phyloP scores from a whole-genome alignment of 2,113 vertebrate species.

The Rissa tridactyla region DNA sequence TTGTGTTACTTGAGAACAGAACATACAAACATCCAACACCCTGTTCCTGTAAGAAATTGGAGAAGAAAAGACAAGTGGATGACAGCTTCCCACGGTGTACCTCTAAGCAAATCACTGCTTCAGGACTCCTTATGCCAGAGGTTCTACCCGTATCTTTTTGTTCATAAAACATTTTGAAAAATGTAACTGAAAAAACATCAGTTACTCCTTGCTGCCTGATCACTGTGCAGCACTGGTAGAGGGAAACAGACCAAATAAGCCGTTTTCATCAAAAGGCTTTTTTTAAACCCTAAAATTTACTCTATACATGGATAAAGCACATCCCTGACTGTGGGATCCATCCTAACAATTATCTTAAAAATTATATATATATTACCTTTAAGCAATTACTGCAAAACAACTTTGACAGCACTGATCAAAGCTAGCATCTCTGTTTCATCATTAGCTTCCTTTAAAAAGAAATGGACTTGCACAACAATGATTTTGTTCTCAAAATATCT shows the following conservation, averaged over 20 bases:
- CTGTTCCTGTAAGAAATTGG: neutral
- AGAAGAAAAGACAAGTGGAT: neutral
- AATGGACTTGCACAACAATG: neutral
- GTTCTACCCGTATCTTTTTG: neutral
- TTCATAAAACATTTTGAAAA: neutral
- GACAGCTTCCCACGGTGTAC: accelerated
- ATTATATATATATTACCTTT: neutral
- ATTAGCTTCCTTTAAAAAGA: neutral
- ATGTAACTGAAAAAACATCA: neutral
- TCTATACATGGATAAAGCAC: neutral
- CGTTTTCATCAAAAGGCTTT: neutral
- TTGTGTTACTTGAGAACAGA: neutral
- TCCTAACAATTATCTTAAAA: neutral
- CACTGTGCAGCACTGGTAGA: neutral
- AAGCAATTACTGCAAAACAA: neutral
- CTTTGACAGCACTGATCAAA: neutral
- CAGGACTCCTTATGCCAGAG: neutral
- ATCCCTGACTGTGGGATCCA: neutral
- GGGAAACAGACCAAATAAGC: neutral
- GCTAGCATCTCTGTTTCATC: neutral
- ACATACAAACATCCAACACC: neutral
- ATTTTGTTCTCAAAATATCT: neutral
- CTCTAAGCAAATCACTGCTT: neutral
- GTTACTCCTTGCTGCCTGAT: neutral
- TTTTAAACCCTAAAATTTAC: neutral